Percentiles rank a stretch among this genome's conserved stretches.
phyloP scores from a whole-genome alignment of 2,888 invertebrate species.

The Lasioglossum vierecki region DNA sequence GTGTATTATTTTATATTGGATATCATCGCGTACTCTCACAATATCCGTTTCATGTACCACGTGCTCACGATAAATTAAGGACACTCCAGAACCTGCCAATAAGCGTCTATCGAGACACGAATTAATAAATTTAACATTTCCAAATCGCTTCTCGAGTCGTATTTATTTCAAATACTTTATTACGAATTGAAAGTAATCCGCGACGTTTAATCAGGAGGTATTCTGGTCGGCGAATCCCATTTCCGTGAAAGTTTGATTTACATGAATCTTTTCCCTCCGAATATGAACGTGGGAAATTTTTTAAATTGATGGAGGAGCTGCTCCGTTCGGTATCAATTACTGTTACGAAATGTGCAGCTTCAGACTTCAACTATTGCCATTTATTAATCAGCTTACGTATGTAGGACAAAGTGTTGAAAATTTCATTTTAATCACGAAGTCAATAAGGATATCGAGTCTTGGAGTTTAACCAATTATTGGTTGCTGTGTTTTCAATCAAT shows the following conservation, averaged over 20 bases:
- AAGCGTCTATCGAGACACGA: background rate
- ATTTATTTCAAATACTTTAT: background rate
- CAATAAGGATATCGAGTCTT: background rate
- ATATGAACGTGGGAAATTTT: background rate
- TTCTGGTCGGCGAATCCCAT: background rate
- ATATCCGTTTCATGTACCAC: background rate
- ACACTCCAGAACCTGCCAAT: background rate
- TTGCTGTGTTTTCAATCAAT: no score
- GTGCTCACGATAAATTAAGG: background rate
- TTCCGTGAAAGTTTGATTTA: background rate
- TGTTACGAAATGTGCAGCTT: background rate
- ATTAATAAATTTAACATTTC: background rate
- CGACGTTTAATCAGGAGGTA: background rate
- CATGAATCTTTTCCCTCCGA: background rate
- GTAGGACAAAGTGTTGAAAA: background rate
- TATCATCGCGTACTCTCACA: background rate
- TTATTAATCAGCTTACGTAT: background rate
- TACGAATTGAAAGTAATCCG: background rate
- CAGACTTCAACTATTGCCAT: background rate
- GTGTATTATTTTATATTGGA: background rate
- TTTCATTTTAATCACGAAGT: background rate
- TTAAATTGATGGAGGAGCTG: background rate
- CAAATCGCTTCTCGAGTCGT: background rate
- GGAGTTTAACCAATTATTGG: background rate
- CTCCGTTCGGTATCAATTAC: background rate